A percentile compares a stretch with the other conserved stretches of the same genome.
Conservation (phyloP, 2,797 vertebrate species). For the Nannoperca obscura region DNA sequence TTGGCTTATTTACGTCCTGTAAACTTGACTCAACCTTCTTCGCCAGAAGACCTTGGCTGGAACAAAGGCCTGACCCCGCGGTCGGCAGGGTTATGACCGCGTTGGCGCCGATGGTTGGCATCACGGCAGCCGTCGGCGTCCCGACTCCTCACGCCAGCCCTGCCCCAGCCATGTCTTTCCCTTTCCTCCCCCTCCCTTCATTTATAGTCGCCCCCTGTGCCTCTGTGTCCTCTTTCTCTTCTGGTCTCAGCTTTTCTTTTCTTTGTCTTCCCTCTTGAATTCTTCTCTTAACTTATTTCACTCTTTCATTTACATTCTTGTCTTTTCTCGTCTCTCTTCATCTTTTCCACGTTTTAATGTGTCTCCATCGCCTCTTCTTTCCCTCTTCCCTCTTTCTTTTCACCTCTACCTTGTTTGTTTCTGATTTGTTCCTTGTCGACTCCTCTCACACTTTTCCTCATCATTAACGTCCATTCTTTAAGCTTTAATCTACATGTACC, state of each 20-base stretch:
- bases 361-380: background rate
- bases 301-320: background rate
- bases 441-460: background rate
- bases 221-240: slow-evolving; percentile 11
- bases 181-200: slow-evolving; percentile 43
- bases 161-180: slow-evolving; percentile 39
- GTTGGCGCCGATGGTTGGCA: slow-evolving; percentile 64
- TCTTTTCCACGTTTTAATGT: background rate
- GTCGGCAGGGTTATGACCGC: slow-evolving; percentile 70
- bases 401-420: background rate
- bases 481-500: background rate
- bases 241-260: background rate
- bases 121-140: slow-evolving; percentile 34
- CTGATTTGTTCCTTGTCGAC: background rate
- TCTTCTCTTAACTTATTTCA: background rate
- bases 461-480: background rate
- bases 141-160: slow-evolving; percentile 60
- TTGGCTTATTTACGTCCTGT: slow-evolving; percentile 77
- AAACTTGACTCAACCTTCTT: slow-evolving; percentile 72
- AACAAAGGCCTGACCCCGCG: slow-evolving; percentile 78
- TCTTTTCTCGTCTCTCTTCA: no score
- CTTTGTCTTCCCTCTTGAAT: background rate
- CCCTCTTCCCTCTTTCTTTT: background rate
- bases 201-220: slow-evolving; percentile 49
- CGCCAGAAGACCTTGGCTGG: slow-evolving; percentile 71